Evolutionary conservation across 1,140 invertebrate genomes (phyloP).

Genomic region (Heliconius melpomene): DNA sequence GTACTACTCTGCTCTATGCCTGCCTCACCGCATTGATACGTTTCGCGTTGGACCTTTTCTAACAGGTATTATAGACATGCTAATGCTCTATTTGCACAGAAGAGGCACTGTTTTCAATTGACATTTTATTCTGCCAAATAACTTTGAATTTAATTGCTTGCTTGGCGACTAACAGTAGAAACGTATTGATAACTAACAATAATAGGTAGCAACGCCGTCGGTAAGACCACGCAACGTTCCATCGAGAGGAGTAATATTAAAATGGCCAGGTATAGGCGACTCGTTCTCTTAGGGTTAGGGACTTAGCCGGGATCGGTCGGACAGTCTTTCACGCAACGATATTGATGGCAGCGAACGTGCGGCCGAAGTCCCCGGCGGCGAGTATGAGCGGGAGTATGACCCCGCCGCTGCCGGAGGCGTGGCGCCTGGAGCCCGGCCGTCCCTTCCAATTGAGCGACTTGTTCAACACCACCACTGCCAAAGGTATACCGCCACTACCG

Average conservation of each 20-base stretch:
- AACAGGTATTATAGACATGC: background rate
- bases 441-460: conserved; percentile 12
- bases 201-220: background rate
- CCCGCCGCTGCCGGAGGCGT: background rate
- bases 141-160: background rate
- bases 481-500: conserved; percentile 3
- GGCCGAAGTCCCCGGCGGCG: conserved; percentile 5
- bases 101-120: background rate
- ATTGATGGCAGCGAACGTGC: conserved; percentile 10
- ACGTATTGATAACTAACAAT: background rate
- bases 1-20: background rate
- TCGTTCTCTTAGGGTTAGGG: conserved; percentile 7
- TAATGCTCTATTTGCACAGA: background rate
- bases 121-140: background rate
- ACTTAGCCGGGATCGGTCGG: conserved; percentile 3
- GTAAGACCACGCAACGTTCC: background rate
- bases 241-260: background rate
- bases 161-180: conserved; percentile 2
- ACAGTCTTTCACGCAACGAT: conserved; percentile 8
- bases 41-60: background rate
- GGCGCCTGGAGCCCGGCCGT: conserved; percentile 5
- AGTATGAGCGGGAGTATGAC: conserved; percentile 10
- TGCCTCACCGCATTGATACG: background rate
- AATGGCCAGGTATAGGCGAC: background rate
- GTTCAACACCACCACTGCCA: conserved; percentile 6